Evolutionary conservation across 1,140 invertebrate genomes (phyloP), one percentile per base, ranked within the genome.

Genomic region (Neotoxoptera formosana): DNA sequence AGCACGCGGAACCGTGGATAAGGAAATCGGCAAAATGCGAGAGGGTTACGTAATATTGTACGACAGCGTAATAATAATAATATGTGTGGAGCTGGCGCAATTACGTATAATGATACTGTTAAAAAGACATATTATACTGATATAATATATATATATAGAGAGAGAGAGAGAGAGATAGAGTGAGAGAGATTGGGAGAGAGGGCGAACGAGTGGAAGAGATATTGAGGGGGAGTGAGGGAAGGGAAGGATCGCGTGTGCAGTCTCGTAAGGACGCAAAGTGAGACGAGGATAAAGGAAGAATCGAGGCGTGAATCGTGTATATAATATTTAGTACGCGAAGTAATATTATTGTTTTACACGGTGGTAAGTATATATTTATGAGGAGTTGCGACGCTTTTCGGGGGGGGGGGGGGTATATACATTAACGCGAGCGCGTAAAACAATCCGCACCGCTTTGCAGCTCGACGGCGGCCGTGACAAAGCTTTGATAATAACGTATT

Each of bases 61-160:
- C 41, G 41, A 41, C n/a, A 76, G 60, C 23, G 60, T 76, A 76
- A 76, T 84, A 76, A 76, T 84, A 76, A 76, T 84, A 87, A 47
- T 47, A 88, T 47, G 47, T 47, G 47, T 30, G 30, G 30, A 47
- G n/a, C 25, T 14, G 36, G 90, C 4, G 34, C 56, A 76, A 91
- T 91, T 91, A 91, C 25, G 90, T 67, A 45, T 76, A 91, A 91
- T 47, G 90, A 91, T 91, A 91, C 90, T 76, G n/a, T 91, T 91
- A 81, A 91, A 81, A 91, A 89, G 86, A 88, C 34, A 51, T 48
- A 86, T 45, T 48, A 86, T 45, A 45, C 83, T 25, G 21, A 36
- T n/a, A n/a, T n/a, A n/a, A n/a, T n/a, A n/a, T n/a, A n/a, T n/a
- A n/a, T n/a, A n/a, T n/a, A n/a, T 14, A 41, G 2, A 23, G 76